Evolutionary conservation across 2,888 invertebrate genomes (phyloP).

Genomic region (Rutpela maculata): DNA sequence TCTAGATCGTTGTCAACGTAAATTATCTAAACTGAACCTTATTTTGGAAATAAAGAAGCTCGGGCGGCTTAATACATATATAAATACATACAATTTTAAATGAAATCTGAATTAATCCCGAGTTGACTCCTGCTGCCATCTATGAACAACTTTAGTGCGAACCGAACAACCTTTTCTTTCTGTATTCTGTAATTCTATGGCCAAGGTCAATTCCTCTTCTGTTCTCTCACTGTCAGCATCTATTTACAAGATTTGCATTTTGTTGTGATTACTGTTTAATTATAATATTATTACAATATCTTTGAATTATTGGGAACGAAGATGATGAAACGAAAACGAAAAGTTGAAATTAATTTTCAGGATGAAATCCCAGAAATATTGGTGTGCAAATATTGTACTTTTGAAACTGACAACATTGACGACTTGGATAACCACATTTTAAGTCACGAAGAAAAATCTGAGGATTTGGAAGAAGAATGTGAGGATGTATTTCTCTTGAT

Average conservation of each 20-base stretch:
- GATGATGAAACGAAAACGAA: slow-evolving; percentile 30
- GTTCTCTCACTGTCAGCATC: background rate
- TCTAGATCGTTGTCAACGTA: too few species aligned
- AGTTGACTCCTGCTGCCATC: too few species aligned
- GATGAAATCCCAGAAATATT: slow-evolving; percentile 25
- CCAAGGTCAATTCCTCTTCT: background rate
- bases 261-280: background rate
- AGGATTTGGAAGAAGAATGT: slow-evolving; percentile 35
- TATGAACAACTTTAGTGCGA: too few species aligned
- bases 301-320: background rate
- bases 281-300: background rate
- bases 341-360: background rate
- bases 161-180: too few species aligned
- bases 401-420: slow-evolving; percentile 53
- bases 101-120: too few species aligned
- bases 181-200: too few species aligned
- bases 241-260: background rate
- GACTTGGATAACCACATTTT: slow-evolving; percentile 57
- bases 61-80: too few species aligned
- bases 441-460: slow-evolving; percentile 49
- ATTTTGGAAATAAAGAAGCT: too few species aligned
- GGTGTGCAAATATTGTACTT: slow-evolving; percentile 50
- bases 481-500: slow-evolving; percentile 26
- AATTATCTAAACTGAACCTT: too few species aligned
- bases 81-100: too few species aligned